A percentile compares a stretch with the other conserved stretches of the same genome.
phyloP scores from a whole-genome alignment of 2,888 invertebrate genomes.

The Toxonevra muliebris region DNA sequence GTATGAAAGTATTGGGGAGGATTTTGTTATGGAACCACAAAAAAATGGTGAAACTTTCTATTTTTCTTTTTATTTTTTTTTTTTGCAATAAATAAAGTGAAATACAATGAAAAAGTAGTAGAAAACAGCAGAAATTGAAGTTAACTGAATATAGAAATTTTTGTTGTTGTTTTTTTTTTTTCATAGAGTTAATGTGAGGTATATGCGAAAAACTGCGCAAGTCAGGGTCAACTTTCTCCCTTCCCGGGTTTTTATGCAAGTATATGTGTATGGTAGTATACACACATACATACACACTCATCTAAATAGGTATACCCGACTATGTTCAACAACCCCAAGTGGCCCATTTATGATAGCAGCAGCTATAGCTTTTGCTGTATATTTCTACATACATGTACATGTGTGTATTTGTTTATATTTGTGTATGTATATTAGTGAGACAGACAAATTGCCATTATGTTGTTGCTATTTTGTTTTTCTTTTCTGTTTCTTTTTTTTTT shows the following conservation, averaged over 20 bases:
- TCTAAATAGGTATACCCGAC: too few species aligned
- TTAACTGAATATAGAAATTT: slow-evolving; percentile 17
- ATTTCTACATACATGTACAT: background rate
- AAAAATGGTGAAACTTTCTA: background rate
- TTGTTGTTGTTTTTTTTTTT: background rate
- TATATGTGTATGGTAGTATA: background rate
- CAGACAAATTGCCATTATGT: slow-evolving; percentile 38
- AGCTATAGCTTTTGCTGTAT: background rate
- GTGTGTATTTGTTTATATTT: background rate
- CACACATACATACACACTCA: too few species aligned
- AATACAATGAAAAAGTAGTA: background rate
- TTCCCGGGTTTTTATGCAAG: slow-evolving; percentile 12
- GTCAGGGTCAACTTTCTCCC: slow-evolving; percentile 56
- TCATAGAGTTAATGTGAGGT: too few species aligned
- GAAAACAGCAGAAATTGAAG: too few species aligned
- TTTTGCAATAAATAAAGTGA: background rate
- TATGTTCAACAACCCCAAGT: slow-evolving; percentile 47
- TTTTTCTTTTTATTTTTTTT: background rate
- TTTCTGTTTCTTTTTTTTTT: too few species aligned
- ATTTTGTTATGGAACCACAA: too few species aligned
- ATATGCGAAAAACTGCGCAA: slow-evolving; percentile 54
- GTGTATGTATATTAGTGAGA: slow-evolving; percentile 8
- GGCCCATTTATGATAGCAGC: slow-evolving; percentile 41
- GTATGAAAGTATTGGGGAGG: too few species aligned
- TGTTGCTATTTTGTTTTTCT: slow-evolving; percentile 7